Evolutionary conservation across 2,113 vertebrate species (phyloP).

Genomic region (Uropsilus gracilis): DNA sequence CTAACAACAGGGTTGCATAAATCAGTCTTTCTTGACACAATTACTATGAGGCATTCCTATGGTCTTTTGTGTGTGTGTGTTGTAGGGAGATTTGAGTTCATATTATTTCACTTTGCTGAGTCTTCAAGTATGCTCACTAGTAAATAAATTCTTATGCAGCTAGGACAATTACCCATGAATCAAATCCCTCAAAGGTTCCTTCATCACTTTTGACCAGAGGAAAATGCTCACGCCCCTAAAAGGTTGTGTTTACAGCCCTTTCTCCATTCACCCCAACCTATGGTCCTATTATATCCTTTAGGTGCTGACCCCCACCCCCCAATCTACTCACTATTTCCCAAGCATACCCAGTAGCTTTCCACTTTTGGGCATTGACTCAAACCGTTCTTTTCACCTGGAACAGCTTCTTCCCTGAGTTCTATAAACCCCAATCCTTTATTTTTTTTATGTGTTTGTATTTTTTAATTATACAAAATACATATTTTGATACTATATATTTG

Average conservation of each 20-base stretch:
- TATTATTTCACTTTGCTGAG: neutral
- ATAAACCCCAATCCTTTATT: neutral
- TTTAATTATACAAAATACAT: slow-evolving; percentile 27
- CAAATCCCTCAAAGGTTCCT: neutral
- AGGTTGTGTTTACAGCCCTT: neutral
- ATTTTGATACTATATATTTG: no score
- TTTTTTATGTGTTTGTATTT: neutral
- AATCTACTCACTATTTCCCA: neutral
- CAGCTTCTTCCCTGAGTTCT: neutral
- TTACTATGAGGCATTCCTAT: neutral
- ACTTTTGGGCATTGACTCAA: neutral
- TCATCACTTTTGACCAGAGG: neutral
- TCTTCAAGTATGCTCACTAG: neutral
- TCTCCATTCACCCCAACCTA: neutral
- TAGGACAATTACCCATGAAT: neutral
- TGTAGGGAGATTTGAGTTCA: neutral
- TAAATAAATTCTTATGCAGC: neutral
- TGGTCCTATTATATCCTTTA: neutral
- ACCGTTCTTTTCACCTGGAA: neutral
- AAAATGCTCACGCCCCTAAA: neutral
- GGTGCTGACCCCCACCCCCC: neutral
- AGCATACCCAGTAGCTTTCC: neutral
- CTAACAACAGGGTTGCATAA: neutral
- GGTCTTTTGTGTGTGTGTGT: neutral
- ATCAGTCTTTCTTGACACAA: neutral